Percentiles rank a stretch among this genome's conserved stretches.
Conservation (phyloP, 2,113 vertebrate species). For the Sturnus vulgaris region DNA sequence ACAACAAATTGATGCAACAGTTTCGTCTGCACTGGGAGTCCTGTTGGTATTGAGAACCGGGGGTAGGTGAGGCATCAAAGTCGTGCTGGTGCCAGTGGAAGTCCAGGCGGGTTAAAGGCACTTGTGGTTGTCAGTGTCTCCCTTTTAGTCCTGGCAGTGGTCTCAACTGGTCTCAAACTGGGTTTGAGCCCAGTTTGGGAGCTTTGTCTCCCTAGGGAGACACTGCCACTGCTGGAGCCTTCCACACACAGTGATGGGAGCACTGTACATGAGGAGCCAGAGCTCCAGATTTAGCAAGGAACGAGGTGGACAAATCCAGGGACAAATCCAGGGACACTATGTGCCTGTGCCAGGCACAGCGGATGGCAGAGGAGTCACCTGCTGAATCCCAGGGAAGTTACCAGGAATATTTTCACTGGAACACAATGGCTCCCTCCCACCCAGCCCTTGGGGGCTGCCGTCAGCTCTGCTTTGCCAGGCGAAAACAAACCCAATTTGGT, state of each 20-base stretch:
- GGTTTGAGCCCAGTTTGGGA: not conserved
- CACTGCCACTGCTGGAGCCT: accelerated
- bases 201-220: not conserved
- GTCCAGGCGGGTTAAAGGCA: not conserved
- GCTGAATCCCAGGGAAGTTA: not conserved
- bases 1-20: slow-evolving; percentile 2
- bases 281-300: not conserved
- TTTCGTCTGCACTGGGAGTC: not conserved
- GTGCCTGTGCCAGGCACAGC: not conserved
- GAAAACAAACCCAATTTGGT: not conserved
- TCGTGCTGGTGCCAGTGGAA: accelerated
- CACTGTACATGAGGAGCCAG: accelerated
- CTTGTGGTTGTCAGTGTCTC: no score
- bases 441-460: not conserved
- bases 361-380: accelerated
- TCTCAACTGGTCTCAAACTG: not conserved
- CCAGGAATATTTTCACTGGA: not conserved
- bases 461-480: not conserved
- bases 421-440: not conserved
- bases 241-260: not conserved
- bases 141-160: not conserved
- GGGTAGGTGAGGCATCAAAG: accelerated
- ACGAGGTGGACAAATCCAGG: not conserved
- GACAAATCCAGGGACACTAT: not conserved
- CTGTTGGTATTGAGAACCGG: accelerated